These are phyloP conservation scores for Drosophila melanica DNA, from an alignment of 1,140 invertebrate species.

Conservation along the genomic window DNA sequence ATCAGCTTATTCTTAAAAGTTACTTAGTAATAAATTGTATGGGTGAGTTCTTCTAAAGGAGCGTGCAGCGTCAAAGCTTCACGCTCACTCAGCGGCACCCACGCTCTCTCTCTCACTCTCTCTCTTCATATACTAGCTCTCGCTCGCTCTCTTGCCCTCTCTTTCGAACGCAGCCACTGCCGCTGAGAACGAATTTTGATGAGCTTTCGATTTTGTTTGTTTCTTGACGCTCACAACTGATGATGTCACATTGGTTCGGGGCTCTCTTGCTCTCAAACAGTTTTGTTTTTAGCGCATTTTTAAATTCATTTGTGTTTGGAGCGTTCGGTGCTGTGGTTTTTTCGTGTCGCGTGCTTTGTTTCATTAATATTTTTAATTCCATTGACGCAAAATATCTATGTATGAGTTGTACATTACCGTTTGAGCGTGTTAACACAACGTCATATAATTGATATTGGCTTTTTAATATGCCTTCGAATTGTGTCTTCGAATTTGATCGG, in stretches of 20 bases:
- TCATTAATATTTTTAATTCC: slow-evolving; percentile 4
- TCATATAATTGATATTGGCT: not conserved
- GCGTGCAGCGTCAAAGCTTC: slow-evolving; percentile 15
- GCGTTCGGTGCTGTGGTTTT: not conserved
- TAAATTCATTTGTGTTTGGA: slow-evolving; percentile 23
- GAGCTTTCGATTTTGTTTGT: slow-evolving; percentile 25
- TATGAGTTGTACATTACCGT: not conserved
- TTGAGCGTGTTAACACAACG: not conserved
- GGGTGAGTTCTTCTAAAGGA: not conserved
- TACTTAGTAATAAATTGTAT: not conserved
- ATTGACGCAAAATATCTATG: not conserved
- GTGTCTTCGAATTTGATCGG: slow-evolving; percentile 65
- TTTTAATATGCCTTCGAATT: slow-evolving; percentile 59
- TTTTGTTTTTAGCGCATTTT: slow-evolving; percentile 8
- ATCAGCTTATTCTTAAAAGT: not conserved
- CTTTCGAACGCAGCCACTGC: not conserved
- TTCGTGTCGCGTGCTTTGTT: not conserved
- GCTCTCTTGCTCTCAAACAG: slow-evolving; percentile 22
- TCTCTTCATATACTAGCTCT: not conserved
- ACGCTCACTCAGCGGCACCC: not conserved
- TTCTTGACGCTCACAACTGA: slow-evolving; percentile 34
- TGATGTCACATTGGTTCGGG: slow-evolving; percentile 50
- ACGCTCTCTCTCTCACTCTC: not conserved
- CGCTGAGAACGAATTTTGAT: not conserved
- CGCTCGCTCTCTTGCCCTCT: not conserved